phyloP scores from a whole-genome alignment of 2,797 vertebrate species.

The Acridotheres tristis region DNA sequence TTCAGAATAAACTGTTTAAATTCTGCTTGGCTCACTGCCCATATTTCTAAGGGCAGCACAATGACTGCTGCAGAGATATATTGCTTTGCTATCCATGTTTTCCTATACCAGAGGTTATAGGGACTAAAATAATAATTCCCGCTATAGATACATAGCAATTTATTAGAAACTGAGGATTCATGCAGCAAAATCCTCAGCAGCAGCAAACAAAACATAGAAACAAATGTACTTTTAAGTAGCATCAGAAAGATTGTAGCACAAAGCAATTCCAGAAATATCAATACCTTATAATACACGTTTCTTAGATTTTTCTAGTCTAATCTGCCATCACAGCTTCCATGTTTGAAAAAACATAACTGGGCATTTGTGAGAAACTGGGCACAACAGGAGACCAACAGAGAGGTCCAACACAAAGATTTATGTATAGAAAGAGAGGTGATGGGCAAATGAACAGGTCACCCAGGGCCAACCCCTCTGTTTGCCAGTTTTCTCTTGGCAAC shows the following conservation, averaged over 20 bases:
- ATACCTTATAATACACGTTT: neutral
- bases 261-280: neutral
- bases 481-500: neutral
- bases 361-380: neutral
- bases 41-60: neutral
- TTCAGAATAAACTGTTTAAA: neutral
- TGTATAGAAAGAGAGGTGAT: neutral
- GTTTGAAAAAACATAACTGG: neutral
- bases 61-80: neutral
- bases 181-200: neutral
- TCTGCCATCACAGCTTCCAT: neutral
- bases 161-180: neutral
- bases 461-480: neutral
- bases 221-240: neutral
- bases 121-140: neutral
- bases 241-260: neutral
- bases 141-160: neutral
- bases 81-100: rapidly evolving
- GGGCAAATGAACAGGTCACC: neutral
- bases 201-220: neutral
- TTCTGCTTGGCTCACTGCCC: neutral
- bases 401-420: neutral
- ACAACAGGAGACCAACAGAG: neutral
- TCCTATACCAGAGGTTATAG: neutral
- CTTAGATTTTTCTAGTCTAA: neutral